phyloP scores from a whole-genome alignment of 2,888 invertebrate species.

The Plutella xylostella region DNA sequence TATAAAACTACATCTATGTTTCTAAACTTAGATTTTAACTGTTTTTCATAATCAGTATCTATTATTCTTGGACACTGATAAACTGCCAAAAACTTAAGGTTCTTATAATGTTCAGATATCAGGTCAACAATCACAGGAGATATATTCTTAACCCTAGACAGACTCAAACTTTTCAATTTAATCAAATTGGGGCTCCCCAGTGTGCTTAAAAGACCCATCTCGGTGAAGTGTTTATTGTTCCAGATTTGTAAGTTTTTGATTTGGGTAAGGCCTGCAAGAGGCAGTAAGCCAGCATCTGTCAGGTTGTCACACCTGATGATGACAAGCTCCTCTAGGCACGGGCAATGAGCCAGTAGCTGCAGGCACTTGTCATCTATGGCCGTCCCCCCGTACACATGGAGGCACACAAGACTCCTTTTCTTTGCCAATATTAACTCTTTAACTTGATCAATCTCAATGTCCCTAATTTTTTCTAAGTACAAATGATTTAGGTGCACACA shows the following conservation, averaged over 20 bases:
- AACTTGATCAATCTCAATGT: constrained; percentile 38
- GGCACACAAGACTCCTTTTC: constrained; percentile 33
- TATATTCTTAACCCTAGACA: constrained; percentile 49
- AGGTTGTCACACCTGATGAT: constrained; percentile 53
- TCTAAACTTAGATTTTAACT: constrained; percentile 50
- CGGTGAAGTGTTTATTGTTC: constrained; percentile 52
- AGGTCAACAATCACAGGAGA: constrained; percentile 48
- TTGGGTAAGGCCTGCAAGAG: constrained; percentile 31
- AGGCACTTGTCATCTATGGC: constrained; percentile 45
- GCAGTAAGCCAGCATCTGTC: constrained; percentile 42
- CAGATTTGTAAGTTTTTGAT: constrained; percentile 50
- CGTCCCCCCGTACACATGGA: constrained; percentile 51
- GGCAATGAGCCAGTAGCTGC: constrained; percentile 39
- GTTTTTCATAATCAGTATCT: constrained; percentile 50
- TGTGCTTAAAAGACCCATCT: constrained; percentile 35
- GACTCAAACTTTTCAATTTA: constrained; percentile 44
- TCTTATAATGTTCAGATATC: constrained; percentile 51
- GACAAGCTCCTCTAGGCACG: constrained; percentile 41
- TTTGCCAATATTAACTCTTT: constrained; percentile 39
- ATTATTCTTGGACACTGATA: constrained; percentile 55
- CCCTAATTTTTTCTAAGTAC: constrained; percentile 51
- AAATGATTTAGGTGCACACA: constrained; percentile 47
- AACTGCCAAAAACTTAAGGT: constrained; percentile 49
- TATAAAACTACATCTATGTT: constrained; percentile 56
- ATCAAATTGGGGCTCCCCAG: constrained; percentile 36